Conservation (phyloP, 2,888 invertebrate species). For the Gandaritis pyraliata region DNA sequence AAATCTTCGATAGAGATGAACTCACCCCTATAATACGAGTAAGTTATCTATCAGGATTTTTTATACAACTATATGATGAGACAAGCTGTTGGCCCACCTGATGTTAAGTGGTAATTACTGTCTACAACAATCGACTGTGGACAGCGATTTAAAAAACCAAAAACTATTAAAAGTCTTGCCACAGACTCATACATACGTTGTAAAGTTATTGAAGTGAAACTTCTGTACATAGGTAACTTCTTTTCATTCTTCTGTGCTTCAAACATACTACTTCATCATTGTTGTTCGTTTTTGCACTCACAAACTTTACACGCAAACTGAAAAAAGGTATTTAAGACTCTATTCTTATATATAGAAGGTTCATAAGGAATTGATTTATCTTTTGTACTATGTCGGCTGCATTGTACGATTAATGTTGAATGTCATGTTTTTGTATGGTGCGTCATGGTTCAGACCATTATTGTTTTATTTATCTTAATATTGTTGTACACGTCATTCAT, state of each 20-base stretch:
- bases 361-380: not conserved
- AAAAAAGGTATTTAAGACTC: not conserved
- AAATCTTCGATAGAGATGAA: too few relatives aligned
- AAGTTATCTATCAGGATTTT: too few relatives aligned
- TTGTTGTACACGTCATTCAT: too few relatives aligned
- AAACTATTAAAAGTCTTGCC: too few relatives aligned
- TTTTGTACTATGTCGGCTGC: slow-evolving; percentile 8
- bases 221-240: not conserved
- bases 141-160: too few relatives aligned
- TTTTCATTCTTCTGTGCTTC: slow-evolving; percentile 20
- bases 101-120: too few relatives aligned
- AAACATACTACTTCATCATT: slow-evolving; percentile 65
- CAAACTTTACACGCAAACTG: not conserved
- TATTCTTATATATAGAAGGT: not conserved
- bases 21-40: too few relatives aligned
- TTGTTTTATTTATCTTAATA: too few relatives aligned
- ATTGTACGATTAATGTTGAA: slow-evolving; percentile 5
- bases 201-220: not conserved
- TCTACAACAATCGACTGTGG: too few relatives aligned
- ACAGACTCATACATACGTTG: too few relatives aligned
- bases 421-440: slow-evolving; percentile 9
- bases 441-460: not conserved
- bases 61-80: too few relatives aligned
- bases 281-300: slow-evolving; percentile 52
- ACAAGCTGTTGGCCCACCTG: too few relatives aligned